Evolutionary conservation across 2,797 vertebrate genomes (phyloP).

Genomic region (Botia kubotai): DNA sequence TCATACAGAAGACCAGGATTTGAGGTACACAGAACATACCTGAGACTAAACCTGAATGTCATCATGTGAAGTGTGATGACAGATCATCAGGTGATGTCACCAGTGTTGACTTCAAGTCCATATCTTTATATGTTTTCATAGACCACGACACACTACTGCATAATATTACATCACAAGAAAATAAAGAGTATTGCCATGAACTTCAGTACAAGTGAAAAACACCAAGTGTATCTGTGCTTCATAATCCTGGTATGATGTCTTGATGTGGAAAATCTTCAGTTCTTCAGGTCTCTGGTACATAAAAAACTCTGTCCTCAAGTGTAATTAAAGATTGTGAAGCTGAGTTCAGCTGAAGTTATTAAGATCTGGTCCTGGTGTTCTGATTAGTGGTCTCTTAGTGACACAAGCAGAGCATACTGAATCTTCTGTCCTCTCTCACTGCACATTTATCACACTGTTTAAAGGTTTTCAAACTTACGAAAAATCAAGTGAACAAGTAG

Average conservation of each 20-base stretch:
- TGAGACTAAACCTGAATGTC: conserved; percentile 1
- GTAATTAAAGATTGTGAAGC: conserved; percentile 7
- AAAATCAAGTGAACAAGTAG: no score
- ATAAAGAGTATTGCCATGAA: no score
- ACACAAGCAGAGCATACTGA: conserved; percentile 59
- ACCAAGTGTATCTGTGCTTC: not conserved
- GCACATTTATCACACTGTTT: not conserved
- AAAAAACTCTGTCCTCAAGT: not conserved
- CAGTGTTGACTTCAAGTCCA: not conserved
- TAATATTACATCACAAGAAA: no score
- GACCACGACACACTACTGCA: no score
- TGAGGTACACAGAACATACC: conserved; percentile 60
- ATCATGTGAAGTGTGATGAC: no score
- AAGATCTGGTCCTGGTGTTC: conserved; percentile 10
- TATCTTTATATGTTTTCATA: not conserved
- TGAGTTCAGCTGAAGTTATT: not conserved
- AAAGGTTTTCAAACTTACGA: not conserved
- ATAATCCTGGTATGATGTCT: conserved; percentile 5
- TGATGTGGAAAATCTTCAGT: conserved; percentile 3
- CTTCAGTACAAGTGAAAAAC: not conserved
- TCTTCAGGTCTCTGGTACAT: not conserved
- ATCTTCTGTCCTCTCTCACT: not conserved
- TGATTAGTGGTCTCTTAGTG: conserved; percentile 8
- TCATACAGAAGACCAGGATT: not conserved
- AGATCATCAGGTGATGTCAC: not conserved